Conservation (phyloP, 2,888 invertebrate genomes). For the Phyto melanocephala region DNA sequence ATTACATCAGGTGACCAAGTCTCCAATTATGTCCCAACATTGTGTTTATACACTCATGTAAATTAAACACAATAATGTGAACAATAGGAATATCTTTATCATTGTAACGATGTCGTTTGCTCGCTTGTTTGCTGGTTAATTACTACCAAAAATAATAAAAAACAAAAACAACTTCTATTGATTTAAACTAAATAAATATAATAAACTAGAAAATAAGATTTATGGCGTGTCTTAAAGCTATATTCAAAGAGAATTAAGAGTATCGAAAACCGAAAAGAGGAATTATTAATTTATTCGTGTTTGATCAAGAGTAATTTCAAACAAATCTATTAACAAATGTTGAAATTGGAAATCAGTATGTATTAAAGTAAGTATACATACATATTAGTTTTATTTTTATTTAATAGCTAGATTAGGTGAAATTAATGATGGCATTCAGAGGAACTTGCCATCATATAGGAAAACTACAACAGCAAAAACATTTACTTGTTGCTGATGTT, state of each 20-base stretch:
- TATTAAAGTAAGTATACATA: too few relatives aligned
- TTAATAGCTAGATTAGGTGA: constrained; percentile 53
- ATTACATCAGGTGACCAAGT: too few relatives aligned
- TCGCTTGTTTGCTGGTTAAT: constrained; percentile 34
- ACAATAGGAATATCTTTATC: background rate
- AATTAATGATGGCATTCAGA: constrained; percentile 54
- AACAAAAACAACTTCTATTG: constrained; percentile 14
- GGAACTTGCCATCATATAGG: constrained; percentile 9
- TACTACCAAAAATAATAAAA: constrained; percentile 38
- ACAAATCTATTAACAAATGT: constrained; percentile 58
- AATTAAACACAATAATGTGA: background rate
- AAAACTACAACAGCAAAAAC: constrained; percentile 1
- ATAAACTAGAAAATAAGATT: constrained; percentile 68
- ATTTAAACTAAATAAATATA: background rate
- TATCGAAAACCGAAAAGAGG: background rate
- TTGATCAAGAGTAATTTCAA: constrained; percentile 43
- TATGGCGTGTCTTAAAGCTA: constrained; percentile 74
- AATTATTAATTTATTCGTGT: constrained; percentile 51
- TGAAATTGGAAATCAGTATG: constrained; percentile 30
- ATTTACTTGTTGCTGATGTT: too few relatives aligned
- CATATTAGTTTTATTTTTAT: too few relatives aligned
- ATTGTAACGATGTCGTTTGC: constrained; percentile 38
- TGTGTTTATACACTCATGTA: background rate
- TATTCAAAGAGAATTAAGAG: constrained; percentile 19
- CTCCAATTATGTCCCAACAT: too few relatives aligned